Percentiles rank a stretch among this genome's conserved stretches.
phyloP scores from a whole-genome alignment of 2,113 vertebrate species.

The Lycocorax pyrrhopterus region DNA sequence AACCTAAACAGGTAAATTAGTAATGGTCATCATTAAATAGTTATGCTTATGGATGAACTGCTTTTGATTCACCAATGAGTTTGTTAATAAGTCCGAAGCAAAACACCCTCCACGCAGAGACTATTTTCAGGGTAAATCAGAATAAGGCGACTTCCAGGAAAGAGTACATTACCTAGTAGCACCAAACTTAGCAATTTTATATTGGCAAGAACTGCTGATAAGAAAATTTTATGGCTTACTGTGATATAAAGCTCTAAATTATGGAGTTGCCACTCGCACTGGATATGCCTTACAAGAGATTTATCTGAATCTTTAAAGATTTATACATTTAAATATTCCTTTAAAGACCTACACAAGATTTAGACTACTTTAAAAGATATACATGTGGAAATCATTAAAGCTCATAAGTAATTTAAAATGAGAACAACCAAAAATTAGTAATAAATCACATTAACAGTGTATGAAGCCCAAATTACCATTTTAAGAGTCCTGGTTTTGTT shows the following conservation, averaged over 20 bases:
- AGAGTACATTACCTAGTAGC: neutral
- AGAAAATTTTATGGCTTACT: neutral
- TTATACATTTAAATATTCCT: neutral
- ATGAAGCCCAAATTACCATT: neutral
- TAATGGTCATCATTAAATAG: neutral
- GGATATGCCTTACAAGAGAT: neutral
- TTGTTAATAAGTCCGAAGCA: neutral
- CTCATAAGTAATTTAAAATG: neutral
- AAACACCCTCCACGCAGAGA: neutral
- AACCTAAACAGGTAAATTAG: conserved; percentile 13
- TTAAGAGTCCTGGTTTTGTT: neutral
- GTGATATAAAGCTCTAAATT: neutral
- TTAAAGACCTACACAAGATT: neutral
- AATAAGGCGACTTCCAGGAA: neutral
- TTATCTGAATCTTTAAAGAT: neutral
- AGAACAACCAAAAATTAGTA: neutral
- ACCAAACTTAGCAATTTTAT: neutral
- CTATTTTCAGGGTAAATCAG: neutral
- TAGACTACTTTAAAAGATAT: neutral
- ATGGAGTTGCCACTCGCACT: neutral
- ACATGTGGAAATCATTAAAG: neutral
- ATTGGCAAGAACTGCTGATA: neutral
- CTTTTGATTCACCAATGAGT: neutral
- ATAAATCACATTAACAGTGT: neutral
- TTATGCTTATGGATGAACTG: neutral